Conservation (phyloP, 2,113 vertebrate species). For the Notarius quadriscutis region DNA sequence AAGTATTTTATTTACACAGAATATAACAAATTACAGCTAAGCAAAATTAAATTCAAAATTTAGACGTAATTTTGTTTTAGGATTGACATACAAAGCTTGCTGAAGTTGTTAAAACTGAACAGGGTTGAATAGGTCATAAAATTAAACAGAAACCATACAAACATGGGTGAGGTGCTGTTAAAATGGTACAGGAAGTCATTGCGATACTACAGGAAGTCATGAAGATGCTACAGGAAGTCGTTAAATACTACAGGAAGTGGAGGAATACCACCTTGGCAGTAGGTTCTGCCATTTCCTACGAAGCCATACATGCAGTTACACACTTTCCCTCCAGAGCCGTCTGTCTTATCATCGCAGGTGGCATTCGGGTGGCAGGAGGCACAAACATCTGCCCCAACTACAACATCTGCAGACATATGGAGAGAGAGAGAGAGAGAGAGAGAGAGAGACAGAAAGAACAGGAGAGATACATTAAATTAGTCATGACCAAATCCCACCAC, state of each 20-base stretch:
- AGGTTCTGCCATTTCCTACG: constrained; percentile 85
- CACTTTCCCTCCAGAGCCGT: constrained; percentile 77
- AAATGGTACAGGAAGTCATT: neutral
- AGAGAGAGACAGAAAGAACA: neutral
- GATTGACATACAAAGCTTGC: neutral
- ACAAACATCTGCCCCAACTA: constrained; percentile 74
- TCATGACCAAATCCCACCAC: neutral
- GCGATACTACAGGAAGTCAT: neutral
- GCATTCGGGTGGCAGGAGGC: constrained; percentile 83
- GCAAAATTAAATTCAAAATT: neutral
- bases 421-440: neutral
- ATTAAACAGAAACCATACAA: neutral
- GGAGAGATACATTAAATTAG: neutral
- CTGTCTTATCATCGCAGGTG: constrained; percentile 76
- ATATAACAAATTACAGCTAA: neutral
- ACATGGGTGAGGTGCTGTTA: too few relatives aligned
- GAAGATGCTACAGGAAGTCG: neutral
- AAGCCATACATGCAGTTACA: constrained; percentile 95
- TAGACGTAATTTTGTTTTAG: neutral
- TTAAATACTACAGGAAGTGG: neutral
- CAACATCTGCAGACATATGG: neutral
- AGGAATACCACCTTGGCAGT: constrained; percentile 78
- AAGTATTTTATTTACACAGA: neutral
- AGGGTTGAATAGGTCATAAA: neutral
- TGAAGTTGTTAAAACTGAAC: neutral